Base-by-base conservation (phyloP, 2,888 invertebrate species). In the Meganola albula region DNA sequence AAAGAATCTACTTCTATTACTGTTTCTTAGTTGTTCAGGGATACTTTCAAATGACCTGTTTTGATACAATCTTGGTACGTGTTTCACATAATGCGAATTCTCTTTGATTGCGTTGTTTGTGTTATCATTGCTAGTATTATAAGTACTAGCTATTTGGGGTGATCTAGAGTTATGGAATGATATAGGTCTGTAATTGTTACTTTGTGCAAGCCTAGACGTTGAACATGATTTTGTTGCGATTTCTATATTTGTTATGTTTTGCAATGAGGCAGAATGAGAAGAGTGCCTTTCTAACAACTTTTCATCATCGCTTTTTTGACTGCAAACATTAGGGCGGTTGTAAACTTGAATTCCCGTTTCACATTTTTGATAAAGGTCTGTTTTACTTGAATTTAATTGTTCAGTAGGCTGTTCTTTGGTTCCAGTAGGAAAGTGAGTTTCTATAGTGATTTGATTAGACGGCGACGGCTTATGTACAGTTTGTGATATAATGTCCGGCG, bases 231-330 rank as follows among this genome's bases (percentile, higher is more conserved):
- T 65, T 68, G 76, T 68, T 16, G 82, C 74, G 35, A 85, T 83
- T 72, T 87, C 87, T 37, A 85, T 85, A 44, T 84, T 84, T 4
- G 83, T 85, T 34, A 87, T 79, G 55, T 86, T 86, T 63, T 87
- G 86, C 33, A 85, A 63, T 26, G 85, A 82, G 14, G 80, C 60
- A 16, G 78, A 71, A 46, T 79, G 77, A 11, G 76, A 58, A 42
- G 65, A 63, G 45, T 74, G 67, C 43, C 77, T 70, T 53, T 87
- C 87, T 34, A 82, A 49, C 50, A 87, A 58, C 51, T 87, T 87
- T 64, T 87, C 87, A 40, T 87, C 87, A 34, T 87, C 87, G 53
- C 86, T 87, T 57, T 85, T 86, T 57, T 83, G 83, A 55, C 75
- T 84, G 34, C 74, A 70, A 51, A 61, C 57, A 31, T 67, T 43